phyloP scores from a whole-genome alignment of 2,888 invertebrate species.

The Tricholauxania praeusta region DNA sequence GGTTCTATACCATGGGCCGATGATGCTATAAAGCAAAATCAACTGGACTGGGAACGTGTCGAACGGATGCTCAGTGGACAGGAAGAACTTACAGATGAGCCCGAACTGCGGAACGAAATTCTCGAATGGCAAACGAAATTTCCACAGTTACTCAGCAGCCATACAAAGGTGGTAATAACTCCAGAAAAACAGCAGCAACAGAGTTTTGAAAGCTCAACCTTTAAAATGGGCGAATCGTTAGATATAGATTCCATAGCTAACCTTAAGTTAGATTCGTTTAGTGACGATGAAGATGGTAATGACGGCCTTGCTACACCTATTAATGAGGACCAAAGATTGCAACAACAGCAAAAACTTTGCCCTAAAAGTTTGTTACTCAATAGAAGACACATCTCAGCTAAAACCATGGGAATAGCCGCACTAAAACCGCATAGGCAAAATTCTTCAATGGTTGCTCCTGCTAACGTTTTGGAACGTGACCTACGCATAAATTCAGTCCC shows the following conservation, averaged over 20 bases:
- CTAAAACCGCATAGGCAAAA: not conserved
- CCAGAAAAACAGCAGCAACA: conserved; percentile 46
- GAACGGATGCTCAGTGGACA: conserved; percentile 64
- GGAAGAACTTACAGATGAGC: conserved; percentile 54
- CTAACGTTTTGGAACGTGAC: conserved; percentile 53
- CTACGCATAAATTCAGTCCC: conserved; percentile 57
- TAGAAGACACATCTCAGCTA: not conserved
- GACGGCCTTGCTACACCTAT: conserved; percentile 30
- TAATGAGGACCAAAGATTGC: not conserved
- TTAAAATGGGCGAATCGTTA: conserved; percentile 36
- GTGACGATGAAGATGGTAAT: conserved; percentile 54
- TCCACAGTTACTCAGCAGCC: conserved; percentile 53
- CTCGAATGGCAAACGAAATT: conserved; percentile 66
- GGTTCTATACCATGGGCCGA: conserved; percentile 68
- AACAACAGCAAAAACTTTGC: not conserved
- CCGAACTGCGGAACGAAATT: conserved; percentile 63
- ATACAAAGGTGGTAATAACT: conserved; percentile 37
- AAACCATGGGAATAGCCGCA: not conserved
- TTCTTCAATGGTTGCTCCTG: not conserved
- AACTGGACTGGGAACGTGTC: conserved; percentile 65
- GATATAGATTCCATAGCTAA: conserved; percentile 58
- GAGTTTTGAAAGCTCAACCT: conserved; percentile 48
- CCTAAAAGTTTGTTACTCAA: not conserved
- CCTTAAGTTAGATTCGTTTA: conserved; percentile 58
- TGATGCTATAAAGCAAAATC: conserved; percentile 67